Evolutionary conservation across 30 jellyfish, hydroid and myxozoan species (phyloP), one percentile per base, ranked within the genome.

Genomic region (Haliclystus octoradiatus): DNA sequence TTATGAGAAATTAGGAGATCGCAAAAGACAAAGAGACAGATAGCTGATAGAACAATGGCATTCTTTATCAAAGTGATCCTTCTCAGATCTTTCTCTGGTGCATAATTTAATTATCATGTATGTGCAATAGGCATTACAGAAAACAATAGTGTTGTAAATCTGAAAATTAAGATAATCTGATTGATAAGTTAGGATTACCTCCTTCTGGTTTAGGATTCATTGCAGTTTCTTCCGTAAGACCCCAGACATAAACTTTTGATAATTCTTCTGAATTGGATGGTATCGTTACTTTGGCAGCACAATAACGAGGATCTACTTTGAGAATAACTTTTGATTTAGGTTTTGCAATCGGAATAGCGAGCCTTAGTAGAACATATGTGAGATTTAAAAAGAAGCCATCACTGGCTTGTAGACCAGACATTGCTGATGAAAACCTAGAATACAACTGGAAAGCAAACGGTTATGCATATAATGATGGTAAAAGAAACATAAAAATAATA

Each of bases 321-420:
- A 88, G 52, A 9, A 76, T 30, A 24, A 62, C 60, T 52, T 72
- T 51, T 25, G 94, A 75, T 34, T 28, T 31, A 3, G 79, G 94
- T 63, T 61, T 65, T 33, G 67, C 50, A 53, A 88, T 80, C 22
- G 97, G 97, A 15, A 75, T 76, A 57, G 93, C 69, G 28, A 88
- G 73, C 33, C 81, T 75, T 53, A 88, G 76, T 74, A 88, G 26
- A 47, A 88, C 79, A 33, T 74, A 69, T 63, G 94, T 75, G 40
- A 88, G 63, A 32, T 80, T 88, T 26, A 88, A 75, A 66, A 80
- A 88, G 78, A 80, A 88, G 1, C 97, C 97, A 70, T 74, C 83
- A 32, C 89, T 66, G 22, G 94, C 81, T 26, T 72, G 93, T 0
- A 86, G n/a, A n/a, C n/a, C n/a, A n/a, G n/a, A n/a, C n/a, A n/a